Conservation (phyloP, 2,113 vertebrate genomes). For the Mustelus asterias region DNA sequence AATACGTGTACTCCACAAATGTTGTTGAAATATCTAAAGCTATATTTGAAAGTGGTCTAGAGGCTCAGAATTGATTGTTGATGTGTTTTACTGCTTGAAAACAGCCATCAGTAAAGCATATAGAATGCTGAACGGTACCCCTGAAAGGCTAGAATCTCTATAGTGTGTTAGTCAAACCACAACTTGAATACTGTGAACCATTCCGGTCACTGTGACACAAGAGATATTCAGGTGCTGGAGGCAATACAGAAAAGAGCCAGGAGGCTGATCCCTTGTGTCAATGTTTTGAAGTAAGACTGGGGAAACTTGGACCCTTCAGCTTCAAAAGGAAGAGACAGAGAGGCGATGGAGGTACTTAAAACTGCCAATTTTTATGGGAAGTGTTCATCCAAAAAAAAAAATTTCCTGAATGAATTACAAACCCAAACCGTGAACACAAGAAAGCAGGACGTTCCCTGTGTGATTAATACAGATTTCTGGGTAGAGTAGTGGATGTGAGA, state of each 20-base stretch:
- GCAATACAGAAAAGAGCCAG: background rate
- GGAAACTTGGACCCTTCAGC: background rate
- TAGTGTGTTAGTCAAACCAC: background rate
- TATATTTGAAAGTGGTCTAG: background rate
- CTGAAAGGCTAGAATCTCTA: background rate
- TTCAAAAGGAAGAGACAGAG: background rate
- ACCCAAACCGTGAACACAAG: background rate
- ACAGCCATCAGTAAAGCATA: background rate
- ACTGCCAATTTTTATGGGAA: background rate
- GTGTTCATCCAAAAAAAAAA: background rate
- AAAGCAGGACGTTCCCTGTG: background rate
- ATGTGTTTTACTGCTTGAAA: background rate
- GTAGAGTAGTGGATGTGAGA: background rate
- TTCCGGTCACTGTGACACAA: background rate
- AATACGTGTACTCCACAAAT: background rate
- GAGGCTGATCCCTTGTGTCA: background rate
- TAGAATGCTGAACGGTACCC: background rate
- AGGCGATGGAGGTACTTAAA: background rate
- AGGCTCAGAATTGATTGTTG: background rate
- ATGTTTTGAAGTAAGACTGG: background rate
- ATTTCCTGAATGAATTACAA: background rate
- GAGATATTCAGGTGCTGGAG: conserved; percentile 5
- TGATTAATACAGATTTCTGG: background rate
- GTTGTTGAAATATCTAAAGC: background rate
- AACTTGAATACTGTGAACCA: background rate